Base-by-base conservation (phyloP, 2,888 invertebrate genomes). In the Tolmerus cingulatus region DNA sequence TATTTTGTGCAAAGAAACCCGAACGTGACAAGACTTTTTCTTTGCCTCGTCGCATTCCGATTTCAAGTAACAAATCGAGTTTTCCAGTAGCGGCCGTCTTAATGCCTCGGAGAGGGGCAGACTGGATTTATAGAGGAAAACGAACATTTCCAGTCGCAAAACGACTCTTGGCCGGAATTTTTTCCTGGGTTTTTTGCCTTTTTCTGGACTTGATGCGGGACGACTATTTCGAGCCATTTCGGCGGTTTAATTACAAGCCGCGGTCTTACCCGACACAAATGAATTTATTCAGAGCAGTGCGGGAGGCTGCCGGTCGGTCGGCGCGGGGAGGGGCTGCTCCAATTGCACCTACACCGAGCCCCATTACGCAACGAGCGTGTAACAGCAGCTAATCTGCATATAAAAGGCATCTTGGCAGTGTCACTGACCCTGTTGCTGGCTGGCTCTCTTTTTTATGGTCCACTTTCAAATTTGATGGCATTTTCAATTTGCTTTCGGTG, bases 11-110 rank as follows among this genome's bases (percentile, higher is more conserved):
- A 85, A 85, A 74, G 85, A 85, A 85, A 85, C 46, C 85, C 74
- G 74, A 85, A 85, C 85, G 74, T 85, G 85, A 85, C 85, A 85
- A 74, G 85, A 85, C 85, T 85, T 85, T 85, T 85, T 85, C 85
- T 85, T 74, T 85, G 37, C 57, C 82, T 66, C 74, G 34, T 43
- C 85, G 30, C 85, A 85, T 85, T 85, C 85, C 85, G 43, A 85
- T 85, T 85, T 85, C 85, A 85, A 74, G 74, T 85, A 74, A 85
- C 74, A 85, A 46, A 85, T 85, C 85, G 46, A 85, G 85, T 85
- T 85, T 85, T 85, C 46, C 85, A 85, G 85, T 43, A 85, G 74
- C 46, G 74, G 74, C 23, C n/a, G 74, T 27, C 16, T 46, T 12
- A 84, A 23, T 46, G 34, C 2, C 66, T 37, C 8, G 76, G 30